These are phyloP conservation scores for Sicus ferrugineus DNA, from an alignment of 2,888 invertebrate genomes.

Conservation along the genomic window DNA sequence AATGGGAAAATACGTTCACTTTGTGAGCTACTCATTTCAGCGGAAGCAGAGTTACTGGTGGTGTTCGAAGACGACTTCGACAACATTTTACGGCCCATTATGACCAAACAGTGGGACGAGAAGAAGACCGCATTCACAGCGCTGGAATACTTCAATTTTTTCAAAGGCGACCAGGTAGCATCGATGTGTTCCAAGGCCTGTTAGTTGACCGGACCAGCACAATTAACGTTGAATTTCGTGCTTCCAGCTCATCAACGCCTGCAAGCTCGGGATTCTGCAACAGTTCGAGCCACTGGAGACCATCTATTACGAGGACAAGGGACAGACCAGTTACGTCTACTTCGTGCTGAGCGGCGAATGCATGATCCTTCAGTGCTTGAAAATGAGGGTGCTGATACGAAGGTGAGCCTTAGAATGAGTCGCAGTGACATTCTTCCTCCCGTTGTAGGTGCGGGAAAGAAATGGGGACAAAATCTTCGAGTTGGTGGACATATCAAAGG, in stretches of 20 bases:
- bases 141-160: conserved; percentile 58
- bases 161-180: conserved; percentile 52
- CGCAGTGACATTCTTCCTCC: background rate
- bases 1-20: no score
- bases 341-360: conserved; percentile 63
- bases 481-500: conserved; percentile 42
- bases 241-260: conserved; percentile 48
- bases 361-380: conserved; percentile 59
- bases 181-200: background rate
- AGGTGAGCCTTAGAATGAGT: background rate
- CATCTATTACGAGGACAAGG: conserved; percentile 56
- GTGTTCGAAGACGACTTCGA: conserved; percentile 69
- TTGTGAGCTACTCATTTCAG: conserved; percentile 59
- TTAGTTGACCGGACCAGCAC: no score
- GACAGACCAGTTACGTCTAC: conserved; percentile 54
- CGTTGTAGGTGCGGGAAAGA: conserved; percentile 40
- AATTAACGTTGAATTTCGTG: background rate
- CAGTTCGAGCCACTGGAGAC: conserved; percentile 58
- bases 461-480: conserved; percentile 40
- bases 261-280: conserved; percentile 51
- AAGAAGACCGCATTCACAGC: conserved; percentile 53
- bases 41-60: conserved; percentile 71
- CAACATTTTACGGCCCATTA: conserved; percentile 49
- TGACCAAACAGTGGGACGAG: conserved; percentile 57
- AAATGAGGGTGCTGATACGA: conserved; percentile 48